Percentiles rank a stretch among this genome's conserved stretches.
phyloP scores from a whole-genome alignment of 64 coral and sea anemone species.

The Montipora foliosa region DNA sequence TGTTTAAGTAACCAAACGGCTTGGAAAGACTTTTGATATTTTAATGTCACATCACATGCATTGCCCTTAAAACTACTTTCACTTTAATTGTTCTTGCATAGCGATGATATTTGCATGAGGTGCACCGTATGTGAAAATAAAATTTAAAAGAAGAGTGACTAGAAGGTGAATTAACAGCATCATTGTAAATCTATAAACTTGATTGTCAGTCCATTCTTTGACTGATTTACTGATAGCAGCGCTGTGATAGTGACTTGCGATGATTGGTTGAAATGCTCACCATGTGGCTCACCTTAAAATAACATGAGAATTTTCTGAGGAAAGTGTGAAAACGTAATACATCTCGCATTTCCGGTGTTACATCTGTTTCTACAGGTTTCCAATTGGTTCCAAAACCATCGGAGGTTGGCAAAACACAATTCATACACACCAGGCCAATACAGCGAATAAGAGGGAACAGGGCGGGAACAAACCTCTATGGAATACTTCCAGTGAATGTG shows the following conservation, averaged over 20 bases:
- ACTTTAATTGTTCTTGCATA: background rate
- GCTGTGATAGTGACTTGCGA: background rate
- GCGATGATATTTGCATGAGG: too few relatives aligned
- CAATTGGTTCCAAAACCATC: conserved; percentile 29
- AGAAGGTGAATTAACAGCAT: background rate
- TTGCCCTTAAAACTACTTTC: conserved; percentile 44
- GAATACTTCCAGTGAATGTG: background rate
- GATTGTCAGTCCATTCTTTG: background rate
- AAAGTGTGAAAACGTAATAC: too few relatives aligned
- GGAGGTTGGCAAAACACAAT: background rate
- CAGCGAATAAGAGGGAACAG: background rate
- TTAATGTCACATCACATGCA: conserved; percentile 24
- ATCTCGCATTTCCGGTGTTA: conserved; percentile 14
- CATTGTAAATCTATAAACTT: background rate
- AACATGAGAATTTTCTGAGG: too few relatives aligned
- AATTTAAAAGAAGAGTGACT: conserved; percentile 4
- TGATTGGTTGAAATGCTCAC: background rate
- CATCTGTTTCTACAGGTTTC: conserved; percentile 25
- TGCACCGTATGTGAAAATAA: too few relatives aligned
- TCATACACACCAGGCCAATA: conserved; percentile 4
- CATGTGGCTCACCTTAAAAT: too few relatives aligned
- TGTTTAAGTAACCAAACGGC: conserved; percentile 33
- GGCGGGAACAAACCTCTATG: background rate
- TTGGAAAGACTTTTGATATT: conserved; percentile 5
- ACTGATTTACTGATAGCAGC: background rate